These are phyloP conservation scores for Tetranychus cinnabarinus DNA, from an alignment of 1,140 invertebrate genomes.

Conservation along the genomic window DNA sequence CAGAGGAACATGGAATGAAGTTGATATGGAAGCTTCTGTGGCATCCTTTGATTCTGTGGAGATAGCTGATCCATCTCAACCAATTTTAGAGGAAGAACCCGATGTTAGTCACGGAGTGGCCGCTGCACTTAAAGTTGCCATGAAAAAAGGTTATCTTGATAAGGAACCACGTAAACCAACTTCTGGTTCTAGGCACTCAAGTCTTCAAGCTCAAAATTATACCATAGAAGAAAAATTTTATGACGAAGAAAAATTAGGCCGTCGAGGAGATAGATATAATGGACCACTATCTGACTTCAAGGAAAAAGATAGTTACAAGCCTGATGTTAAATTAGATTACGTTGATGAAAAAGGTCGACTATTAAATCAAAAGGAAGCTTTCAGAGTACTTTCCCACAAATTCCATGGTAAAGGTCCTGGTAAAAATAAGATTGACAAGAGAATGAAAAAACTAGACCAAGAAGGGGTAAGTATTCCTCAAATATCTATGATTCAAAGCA, in stretches of 20 bases:
- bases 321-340: slow-evolving; percentile 89
- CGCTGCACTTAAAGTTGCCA: slow-evolving; percentile 68
- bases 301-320: slow-evolving; percentile 78
- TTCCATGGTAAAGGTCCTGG: slow-evolving; percentile 98
- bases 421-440: slow-evolving; percentile 93
- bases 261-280: slow-evolving; percentile 44
- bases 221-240: slow-evolving; percentile 77
- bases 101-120: slow-evolving; percentile 73
- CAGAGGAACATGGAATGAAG: slow-evolving; percentile 42
- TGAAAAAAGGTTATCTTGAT: slow-evolving; percentile 83
- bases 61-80: not conserved
- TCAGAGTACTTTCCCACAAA: slow-evolving; percentile 51
- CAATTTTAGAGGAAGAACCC: slow-evolving; percentile 44
- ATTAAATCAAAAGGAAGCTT: slow-evolving; percentile 85
- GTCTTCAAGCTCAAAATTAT: slow-evolving; percentile 69
- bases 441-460: slow-evolving; percentile 81
- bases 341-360: slow-evolving; percentile 82
- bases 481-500: too few relatives aligned
- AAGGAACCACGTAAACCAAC: slow-evolving; percentile 36
- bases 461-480: slow-evolving; percentile 29
- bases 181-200: slow-evolving; percentile 43
- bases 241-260: slow-evolving; percentile 42
- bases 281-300: slow-evolving; percentile 76
- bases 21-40: slow-evolving; percentile 29
- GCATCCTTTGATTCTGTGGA: not conserved